Conservation (phyloP, 2,797 vertebrate genomes). For the Gymnothorax javanicus region DNA sequence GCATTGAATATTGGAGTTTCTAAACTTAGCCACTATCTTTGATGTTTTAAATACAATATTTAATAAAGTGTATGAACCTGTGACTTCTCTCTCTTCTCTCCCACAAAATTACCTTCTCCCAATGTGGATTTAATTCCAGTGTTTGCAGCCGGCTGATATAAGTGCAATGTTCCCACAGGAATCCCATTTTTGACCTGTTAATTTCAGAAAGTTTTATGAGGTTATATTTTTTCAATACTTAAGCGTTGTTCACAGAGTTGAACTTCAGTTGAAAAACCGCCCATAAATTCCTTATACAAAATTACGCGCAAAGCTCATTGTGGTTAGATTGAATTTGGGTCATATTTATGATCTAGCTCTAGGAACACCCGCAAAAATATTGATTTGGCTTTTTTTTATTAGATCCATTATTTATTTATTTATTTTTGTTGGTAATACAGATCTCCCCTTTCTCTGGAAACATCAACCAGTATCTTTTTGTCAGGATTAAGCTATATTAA, state of each 20-base stretch:
- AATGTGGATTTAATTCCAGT: not conserved
- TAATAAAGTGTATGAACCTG: not conserved
- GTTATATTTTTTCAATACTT: not conserved
- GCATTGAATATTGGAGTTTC: not conserved
- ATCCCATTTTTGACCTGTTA: not conserved
- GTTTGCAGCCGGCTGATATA: not conserved
- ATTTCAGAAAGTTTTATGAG: not conserved
- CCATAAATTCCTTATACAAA: not conserved
- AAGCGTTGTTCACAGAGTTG: not conserved
- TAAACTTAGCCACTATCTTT: not conserved
- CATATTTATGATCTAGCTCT: not conserved
- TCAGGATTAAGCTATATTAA: not conserved
- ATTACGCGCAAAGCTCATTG: not conserved
- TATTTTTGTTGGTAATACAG: not conserved
- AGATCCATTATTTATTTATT: not conserved
- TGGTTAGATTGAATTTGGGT: constrained; percentile 4
- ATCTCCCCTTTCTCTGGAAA: constrained; percentile 4
- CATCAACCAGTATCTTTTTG: not conserved
- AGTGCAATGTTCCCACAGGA: too few species aligned
- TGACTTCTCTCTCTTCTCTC: not conserved
- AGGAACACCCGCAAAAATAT: not conserved
- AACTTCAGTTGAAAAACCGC: not conserved
- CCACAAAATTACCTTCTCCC: not conserved
- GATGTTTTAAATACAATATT: not conserved
- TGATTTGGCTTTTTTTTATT: not conserved